A percentile compares a stretch with the other conserved stretches of the same genome.
These are phyloP conservation scores for Agonopterix subpropinquella DNA, from an alignment of 2,888 invertebrate genomes.

Conservation along the genomic window DNA sequence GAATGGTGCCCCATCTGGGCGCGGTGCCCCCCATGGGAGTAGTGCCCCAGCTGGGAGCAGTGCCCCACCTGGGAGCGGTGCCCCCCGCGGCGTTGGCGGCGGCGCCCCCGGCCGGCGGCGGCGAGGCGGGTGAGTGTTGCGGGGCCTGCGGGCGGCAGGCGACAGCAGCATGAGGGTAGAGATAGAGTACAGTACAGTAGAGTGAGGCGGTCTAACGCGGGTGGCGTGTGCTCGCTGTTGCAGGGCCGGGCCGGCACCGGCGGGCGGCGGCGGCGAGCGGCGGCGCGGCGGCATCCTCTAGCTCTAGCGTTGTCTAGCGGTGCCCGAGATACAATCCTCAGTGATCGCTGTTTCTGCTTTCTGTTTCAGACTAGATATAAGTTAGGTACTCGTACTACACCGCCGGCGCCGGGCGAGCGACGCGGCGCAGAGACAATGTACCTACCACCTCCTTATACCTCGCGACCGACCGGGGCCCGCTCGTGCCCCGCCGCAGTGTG, in stretches of 20 bases:
- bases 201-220: constrained; percentile 12
- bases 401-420: constrained; percentile 12
- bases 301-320: constrained; percentile 9
- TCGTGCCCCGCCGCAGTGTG: background rate
- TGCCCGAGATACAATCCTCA: constrained; percentile 32
- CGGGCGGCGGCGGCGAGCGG: constrained; percentile 3
- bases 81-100: constrained; percentile 5
- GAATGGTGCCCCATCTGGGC: constrained; percentile 11
- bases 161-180: background rate
- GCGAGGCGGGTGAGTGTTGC: constrained; percentile 12
- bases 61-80: constrained; percentile 13
- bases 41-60: constrained; percentile 11
- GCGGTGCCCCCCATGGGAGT: background rate
- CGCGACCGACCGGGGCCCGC: background rate
- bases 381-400: constrained; percentile 56
- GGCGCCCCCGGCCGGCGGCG: background rate
- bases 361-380: constrained; percentile 73
- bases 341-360: constrained; percentile 70
- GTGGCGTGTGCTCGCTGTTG: constrained; percentile 21
- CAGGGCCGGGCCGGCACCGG: constrained; percentile 13
- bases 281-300: constrained; percentile 8
- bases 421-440: constrained; percentile 6
- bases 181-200: too few relatives aligned
- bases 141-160: background rate
- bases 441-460: constrained; percentile 8